Evolutionary conservation across 2,888 invertebrate species (phyloP).

Genomic region (Leucophora obtusa): DNA sequence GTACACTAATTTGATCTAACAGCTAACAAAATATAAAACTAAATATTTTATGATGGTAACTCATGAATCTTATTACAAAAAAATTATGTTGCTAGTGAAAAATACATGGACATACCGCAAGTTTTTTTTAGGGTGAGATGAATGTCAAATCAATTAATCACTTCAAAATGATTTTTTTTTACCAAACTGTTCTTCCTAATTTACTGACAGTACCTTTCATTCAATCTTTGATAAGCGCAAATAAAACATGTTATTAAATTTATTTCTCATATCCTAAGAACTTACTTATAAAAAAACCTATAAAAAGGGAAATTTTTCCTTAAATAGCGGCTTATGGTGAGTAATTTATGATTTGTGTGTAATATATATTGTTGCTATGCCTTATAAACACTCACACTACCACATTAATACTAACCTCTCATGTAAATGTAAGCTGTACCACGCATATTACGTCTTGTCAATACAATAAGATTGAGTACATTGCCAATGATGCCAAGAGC

Average conservation of each 20-base stretch:
- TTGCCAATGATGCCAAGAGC: constrained; percentile 87
- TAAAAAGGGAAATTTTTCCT: no score
- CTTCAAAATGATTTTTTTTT: no score
- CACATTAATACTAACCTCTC: constrained; percentile 81
- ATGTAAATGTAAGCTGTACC: constrained; percentile 90
- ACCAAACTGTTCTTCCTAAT: neutral
- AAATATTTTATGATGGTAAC: no score
- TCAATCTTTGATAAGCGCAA: constrained; percentile 5
- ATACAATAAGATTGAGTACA: constrained; percentile 87
- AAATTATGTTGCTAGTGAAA: no score
- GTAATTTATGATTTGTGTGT: constrained; percentile 30
- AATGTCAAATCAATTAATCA: no score
- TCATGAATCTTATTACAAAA: no score
- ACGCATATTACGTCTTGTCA: constrained; percentile 87
- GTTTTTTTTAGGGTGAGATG: no score
- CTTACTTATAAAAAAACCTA: neutral
- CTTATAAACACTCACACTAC: neutral
- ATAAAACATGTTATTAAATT: constrained; percentile 26
- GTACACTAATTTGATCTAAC: no score
- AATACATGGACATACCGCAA: no score
- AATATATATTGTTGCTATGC: neutral
- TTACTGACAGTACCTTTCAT: neutral
- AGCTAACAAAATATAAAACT: no score
- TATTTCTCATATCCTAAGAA: neutral
- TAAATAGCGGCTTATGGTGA: neutral